phyloP scores from a whole-genome alignment of 2,797 vertebrate genomes.

The Alcedo quadribrachys region DNA sequence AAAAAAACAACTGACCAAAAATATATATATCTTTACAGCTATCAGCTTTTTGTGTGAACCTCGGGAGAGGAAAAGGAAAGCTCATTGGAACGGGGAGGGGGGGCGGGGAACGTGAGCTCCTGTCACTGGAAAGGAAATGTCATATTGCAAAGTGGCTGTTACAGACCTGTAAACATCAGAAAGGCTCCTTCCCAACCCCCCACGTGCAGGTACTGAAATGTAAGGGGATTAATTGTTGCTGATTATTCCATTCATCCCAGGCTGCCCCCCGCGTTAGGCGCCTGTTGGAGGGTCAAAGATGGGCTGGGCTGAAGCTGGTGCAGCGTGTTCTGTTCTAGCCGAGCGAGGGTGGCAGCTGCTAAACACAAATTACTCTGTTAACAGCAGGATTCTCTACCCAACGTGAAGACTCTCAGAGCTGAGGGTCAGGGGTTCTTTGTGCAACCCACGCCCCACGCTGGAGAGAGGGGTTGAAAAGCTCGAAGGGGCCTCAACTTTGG shows the following conservation, averaged over 20 bases:
- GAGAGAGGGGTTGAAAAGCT: background rate
- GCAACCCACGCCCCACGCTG: background rate
- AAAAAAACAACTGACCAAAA: slow-evolving; percentile 77
- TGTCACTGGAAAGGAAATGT: slow-evolving; percentile 68
- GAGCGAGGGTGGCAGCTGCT: background rate
- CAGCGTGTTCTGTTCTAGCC: slow-evolving; percentile 14
- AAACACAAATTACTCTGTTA: background rate
- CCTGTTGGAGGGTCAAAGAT: background rate
- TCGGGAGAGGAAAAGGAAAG: slow-evolving; percentile 63
- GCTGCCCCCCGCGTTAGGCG: background rate
- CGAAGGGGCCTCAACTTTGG: slow-evolving; percentile 1
- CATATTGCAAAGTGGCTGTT: slow-evolving; percentile 79
- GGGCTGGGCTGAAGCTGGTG: background rate
- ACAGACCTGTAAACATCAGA: slow-evolving; percentile 80
- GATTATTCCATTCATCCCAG: slow-evolving; percentile 25
- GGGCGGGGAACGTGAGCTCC: slow-evolving; percentile 31
- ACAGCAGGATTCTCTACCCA: background rate
- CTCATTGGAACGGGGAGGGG: slow-evolving; percentile 40
- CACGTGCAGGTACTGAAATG: slow-evolving; percentile 59
- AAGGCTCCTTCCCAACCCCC: slow-evolving; percentile 70
- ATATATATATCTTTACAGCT: slow-evolving; percentile 82
- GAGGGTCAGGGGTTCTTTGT: background rate
- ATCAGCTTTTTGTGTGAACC: slow-evolving; percentile 70
- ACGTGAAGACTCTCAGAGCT: background rate
- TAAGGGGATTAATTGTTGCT: background rate